These are phyloP conservation scores for Proisotoma minuta DNA, from an alignment of 2,888 invertebrate species.

Conservation along the genomic window DNA sequence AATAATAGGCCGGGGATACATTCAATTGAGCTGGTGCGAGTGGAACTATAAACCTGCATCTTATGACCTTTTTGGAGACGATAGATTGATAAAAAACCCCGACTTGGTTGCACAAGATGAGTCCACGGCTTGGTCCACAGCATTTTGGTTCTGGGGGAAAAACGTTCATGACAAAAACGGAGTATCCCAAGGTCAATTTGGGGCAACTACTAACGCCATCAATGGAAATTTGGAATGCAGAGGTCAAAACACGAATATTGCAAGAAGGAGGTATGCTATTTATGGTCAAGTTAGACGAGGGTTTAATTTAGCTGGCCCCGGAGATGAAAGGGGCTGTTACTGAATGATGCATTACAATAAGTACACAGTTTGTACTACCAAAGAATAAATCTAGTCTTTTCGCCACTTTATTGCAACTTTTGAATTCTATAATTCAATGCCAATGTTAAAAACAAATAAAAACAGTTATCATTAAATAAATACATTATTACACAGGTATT, in stretches of 20 bases:
- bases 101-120: conserved; percentile 37
- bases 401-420: too few species aligned
- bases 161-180: conserved; percentile 22
- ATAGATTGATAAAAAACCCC: conserved; percentile 27
- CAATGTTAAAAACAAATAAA: too few species aligned
- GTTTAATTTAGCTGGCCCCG: conserved; percentile 28
- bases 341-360: too few species aligned
- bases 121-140: conserved; percentile 32
- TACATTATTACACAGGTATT: too few species aligned
- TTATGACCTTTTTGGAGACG: conserved; percentile 27
- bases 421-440: too few species aligned
- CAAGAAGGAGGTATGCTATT: conserved; percentile 22
- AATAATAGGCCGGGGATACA: conserved; percentile 29
- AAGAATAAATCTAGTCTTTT: too few species aligned
- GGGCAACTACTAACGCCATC: conserved; percentile 30
- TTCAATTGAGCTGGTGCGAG: conserved; percentile 39
- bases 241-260: conserved; percentile 3
- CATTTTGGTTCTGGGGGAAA: conserved; percentile 38
- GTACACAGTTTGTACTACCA: too few species aligned
- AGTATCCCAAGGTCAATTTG: conserved; percentile 27
- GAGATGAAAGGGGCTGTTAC: conserved; percentile 29
- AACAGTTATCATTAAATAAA: too few species aligned
- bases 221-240: conserved; percentile 31
- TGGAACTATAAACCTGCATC: conserved; percentile 37
- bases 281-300: conserved; percentile 30